These are phyloP conservation scores for Oscheius sp. DNA, from an alignment of 2,888 invertebrate genomes.

Conservation along the genomic window DNA sequence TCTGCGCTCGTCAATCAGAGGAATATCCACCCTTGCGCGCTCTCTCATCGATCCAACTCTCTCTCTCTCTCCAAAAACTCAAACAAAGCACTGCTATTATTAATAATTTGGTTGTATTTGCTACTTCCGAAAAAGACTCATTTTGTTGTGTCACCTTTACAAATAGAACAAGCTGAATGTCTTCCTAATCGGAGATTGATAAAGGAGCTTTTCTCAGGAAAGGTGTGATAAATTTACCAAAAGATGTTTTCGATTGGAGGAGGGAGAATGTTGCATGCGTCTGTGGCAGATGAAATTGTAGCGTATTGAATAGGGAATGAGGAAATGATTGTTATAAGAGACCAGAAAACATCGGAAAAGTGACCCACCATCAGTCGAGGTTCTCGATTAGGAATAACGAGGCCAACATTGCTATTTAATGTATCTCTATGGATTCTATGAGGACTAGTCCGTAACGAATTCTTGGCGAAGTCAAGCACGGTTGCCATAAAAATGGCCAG, in stretches of 20 bases:
- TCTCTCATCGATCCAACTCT: constrained; percentile 12
- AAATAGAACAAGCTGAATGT: too few relatives aligned
- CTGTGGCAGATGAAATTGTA: too few relatives aligned
- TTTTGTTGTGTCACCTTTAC: too few relatives aligned
- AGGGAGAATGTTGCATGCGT: too few relatives aligned
- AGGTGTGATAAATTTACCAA: too few relatives aligned
- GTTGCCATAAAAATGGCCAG: not conserved
- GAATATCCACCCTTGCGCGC: constrained; percentile 10
- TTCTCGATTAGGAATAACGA: not conserved
- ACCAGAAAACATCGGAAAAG: not conserved
- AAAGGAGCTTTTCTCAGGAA: too few relatives aligned
- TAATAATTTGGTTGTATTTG: too few relatives aligned
- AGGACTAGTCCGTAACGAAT: not conserved
- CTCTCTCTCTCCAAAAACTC: not conserved
- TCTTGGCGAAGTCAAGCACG: constrained; percentile 10
- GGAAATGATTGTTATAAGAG: not conserved
- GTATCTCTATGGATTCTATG: not conserved
- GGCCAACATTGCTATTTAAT: not conserved
- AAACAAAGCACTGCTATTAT: not conserved
- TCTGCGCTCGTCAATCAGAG: constrained; percentile 13
- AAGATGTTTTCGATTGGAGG: too few relatives aligned
- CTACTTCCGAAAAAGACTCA: too few relatives aligned
- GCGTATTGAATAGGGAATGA: too few relatives aligned
- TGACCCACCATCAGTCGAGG: not conserved
- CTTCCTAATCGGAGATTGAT: too few relatives aligned